Conservation (phyloP, 2,797 vertebrate species). For the Sebastes reedi region DNA sequence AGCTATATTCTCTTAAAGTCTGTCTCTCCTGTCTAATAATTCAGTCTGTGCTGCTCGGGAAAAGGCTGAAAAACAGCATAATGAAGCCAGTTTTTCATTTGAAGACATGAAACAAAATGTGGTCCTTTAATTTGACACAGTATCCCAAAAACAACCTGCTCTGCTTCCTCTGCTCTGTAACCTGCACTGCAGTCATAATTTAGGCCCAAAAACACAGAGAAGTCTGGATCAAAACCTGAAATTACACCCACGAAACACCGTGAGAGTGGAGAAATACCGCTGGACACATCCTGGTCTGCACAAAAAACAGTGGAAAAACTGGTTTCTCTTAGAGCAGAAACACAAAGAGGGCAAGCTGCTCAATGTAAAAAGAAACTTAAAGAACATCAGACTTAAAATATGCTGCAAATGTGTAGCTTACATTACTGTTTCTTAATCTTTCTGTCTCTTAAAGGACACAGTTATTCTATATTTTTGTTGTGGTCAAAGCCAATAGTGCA, state of each 20-base stretch:
- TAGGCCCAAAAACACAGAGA: not conserved
- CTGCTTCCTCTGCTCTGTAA: not conserved
- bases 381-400: not conserved
- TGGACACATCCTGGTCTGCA: not conserved
- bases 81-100: not conserved
- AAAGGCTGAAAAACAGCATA: not conserved
- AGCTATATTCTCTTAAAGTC: conserved; percentile 5
- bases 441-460: not conserved
- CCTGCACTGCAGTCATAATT: not conserved
- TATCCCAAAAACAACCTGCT: conserved; percentile 2
- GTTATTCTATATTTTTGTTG: not conserved
- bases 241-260: not conserved
- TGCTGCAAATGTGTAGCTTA: not conserved
- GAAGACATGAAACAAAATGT: not conserved
- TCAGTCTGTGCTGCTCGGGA: not conserved
- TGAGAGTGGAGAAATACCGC: not conserved
- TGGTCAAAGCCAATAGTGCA: not conserved
- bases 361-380: not conserved
- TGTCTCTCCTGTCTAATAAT: conserved; percentile 8
- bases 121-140: not conserved
- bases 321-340: not conserved
- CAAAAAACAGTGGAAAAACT: not conserved
- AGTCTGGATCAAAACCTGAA: conserved; percentile 5
- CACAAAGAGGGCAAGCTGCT: not conserved
- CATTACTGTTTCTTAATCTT: not conserved